Percentiles rank a stretch among this genome's conserved stretches.
phyloP scores from a whole-genome alignment of 2,888 invertebrate genomes.

The Colostygia pectinataria region DNA sequence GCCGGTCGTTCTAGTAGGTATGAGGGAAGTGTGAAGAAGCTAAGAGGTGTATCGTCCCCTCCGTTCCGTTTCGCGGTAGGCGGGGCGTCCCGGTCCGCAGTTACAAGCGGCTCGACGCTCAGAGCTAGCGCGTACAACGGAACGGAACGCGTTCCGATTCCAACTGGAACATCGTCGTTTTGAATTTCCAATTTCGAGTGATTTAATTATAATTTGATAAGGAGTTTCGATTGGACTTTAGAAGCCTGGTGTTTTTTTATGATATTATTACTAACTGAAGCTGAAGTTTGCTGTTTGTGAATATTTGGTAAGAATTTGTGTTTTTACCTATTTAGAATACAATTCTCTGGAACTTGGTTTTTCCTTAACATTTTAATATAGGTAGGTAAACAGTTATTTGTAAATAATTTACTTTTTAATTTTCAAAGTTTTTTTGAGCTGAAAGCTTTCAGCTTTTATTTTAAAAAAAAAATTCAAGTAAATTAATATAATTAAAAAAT shows the following conservation, averaged over 20 bases:
- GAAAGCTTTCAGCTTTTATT: too few species aligned
- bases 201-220: slow-evolving; percentile 27
- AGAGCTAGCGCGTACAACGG: slow-evolving; percentile 67
- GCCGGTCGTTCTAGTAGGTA: slow-evolving; percentile 57
- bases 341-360: too few species aligned
- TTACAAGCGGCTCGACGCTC: slow-evolving; percentile 70
- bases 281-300: slow-evolving; percentile 17
- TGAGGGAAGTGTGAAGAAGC: slow-evolving; percentile 76
- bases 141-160: slow-evolving; percentile 55
- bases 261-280: slow-evolving; percentile 9
- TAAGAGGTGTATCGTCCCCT: slow-evolving; percentile 76
- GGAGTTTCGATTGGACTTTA: slow-evolving; percentile 14
- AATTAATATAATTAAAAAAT: too few species aligned
- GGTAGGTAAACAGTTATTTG: too few species aligned
- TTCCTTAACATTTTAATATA: too few species aligned
- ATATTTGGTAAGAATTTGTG: slow-evolving; percentile 22
- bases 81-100: slow-evolving; percentile 66
- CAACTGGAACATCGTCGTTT: slow-evolving; percentile 45
- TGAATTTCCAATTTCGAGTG: slow-evolving; percentile 45
- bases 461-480: too few species aligned
- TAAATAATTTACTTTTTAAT: too few species aligned
- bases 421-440: too few species aligned
- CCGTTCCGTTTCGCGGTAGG: slow-evolving; percentile 68
- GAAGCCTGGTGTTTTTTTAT: slow-evolving; percentile 14
- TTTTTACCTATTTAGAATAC: background rate